Conservation (phyloP, 2,797 vertebrate genomes). For the Cirrhinus mrigala region DNA sequence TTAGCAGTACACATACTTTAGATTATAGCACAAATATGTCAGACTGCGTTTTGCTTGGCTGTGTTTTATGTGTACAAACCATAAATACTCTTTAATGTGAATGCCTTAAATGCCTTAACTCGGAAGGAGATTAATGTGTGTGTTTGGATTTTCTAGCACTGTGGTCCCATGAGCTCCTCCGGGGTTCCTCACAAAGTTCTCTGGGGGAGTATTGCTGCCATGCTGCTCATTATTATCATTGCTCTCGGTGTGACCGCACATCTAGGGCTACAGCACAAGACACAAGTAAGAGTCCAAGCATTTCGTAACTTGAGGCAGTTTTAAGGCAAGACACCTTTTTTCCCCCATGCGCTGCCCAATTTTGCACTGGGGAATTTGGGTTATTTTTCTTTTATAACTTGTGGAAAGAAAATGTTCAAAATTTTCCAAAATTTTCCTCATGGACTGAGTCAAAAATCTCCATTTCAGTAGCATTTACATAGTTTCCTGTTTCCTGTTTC, state of each 20-base stretch:
- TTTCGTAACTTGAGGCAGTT: not conserved
- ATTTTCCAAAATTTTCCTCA: not conserved
- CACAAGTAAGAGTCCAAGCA: conserved; percentile 69
- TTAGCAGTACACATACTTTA: conserved; percentile 3
- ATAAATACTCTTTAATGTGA: not conserved
- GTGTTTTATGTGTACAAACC: conserved; percentile 18
- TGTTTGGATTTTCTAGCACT: conserved; percentile 67
- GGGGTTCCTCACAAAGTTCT: conserved; percentile 78
- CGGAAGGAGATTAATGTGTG: not conserved
- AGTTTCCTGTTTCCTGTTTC: not conserved
- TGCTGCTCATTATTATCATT: conserved; percentile 76
- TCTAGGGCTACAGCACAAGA: conserved; percentile 64
- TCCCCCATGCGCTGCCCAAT: not conserved
- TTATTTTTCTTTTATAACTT: not conserved
- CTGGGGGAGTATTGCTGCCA: conserved; percentile 78
- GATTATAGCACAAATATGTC: conserved; percentile 16
- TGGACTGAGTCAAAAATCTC: not conserved
- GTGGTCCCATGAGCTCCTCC: conserved; percentile 64
- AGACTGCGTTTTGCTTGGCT: conserved; percentile 2
- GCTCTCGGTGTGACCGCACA: conserved; percentile 73
- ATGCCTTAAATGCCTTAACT: not conserved
- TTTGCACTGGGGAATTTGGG: no score
- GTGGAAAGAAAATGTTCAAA: not conserved
- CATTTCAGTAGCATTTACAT: not conserved
- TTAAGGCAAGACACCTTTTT: not conserved